These are phyloP conservation scores for Alsophila aescularia DNA, from an alignment of 2,888 invertebrate genomes.

Conservation along the genomic window DNA sequence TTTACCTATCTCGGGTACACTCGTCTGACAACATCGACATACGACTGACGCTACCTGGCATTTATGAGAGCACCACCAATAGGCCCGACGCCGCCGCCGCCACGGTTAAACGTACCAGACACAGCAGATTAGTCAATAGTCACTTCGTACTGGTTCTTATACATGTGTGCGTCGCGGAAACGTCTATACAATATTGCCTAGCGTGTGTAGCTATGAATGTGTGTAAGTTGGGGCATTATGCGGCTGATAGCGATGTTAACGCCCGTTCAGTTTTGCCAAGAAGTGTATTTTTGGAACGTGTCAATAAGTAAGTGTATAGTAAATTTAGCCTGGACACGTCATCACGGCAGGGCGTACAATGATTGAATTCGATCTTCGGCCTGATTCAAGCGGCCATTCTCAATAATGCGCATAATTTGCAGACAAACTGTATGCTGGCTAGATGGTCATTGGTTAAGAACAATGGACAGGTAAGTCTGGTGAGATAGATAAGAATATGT, in stretches of 20 bases:
- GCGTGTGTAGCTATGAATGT: conserved; percentile 39
- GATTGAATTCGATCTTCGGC: conserved; percentile 65
- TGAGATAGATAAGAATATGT: not conserved
- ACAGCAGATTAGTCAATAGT: conserved; percentile 19
- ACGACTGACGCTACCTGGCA: conserved; percentile 22
- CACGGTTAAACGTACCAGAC: conserved; percentile 23
- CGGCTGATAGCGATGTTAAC: conserved; percentile 82
- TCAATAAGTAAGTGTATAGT: conserved; percentile 83
- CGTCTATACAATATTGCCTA: conserved; percentile 39
- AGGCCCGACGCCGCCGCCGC: conserved; percentile 11
- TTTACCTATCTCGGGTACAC: not conserved
- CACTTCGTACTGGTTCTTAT: conserved; percentile 8
- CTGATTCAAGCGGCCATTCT: conserved; percentile 46
- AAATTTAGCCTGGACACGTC: conserved; percentile 81
- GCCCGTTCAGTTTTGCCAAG: conserved; percentile 84
- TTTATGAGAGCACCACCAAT: conserved; percentile 24
- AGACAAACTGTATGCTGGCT: conserved; percentile 37
- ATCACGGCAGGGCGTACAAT: conserved; percentile 64
- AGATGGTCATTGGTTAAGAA: conserved; percentile 42
- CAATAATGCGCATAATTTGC: conserved; percentile 46
- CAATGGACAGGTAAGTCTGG: conserved; percentile 30
- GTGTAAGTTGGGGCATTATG: conserved; percentile 73
- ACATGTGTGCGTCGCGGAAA: conserved; percentile 48
- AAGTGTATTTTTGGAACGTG: conserved; percentile 82
- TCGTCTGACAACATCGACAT: conserved; percentile 1